Evolutionary conservation across 2,888 invertebrate species (phyloP), one percentile per base, ranked within the genome.

Genomic region (Epistrophe grossulariae): DNA sequence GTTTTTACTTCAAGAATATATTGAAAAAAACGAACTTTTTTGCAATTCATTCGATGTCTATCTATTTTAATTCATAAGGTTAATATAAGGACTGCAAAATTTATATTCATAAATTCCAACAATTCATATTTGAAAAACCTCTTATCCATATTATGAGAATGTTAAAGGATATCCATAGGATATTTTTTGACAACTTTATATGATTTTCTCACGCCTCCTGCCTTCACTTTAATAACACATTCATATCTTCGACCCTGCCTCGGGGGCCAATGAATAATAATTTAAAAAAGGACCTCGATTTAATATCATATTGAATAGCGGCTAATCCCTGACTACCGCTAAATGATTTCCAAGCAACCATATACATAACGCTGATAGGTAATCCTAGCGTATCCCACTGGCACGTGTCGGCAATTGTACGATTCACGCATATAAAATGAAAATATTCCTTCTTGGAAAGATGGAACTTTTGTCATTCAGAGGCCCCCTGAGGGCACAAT

Each of bases 311-410:
- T 78, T 87, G 83, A 88, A 85, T 85, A 78, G 77, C 78, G 80
- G 79, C 88, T 89, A 89, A 89, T 89, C 89, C 89, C 77, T 52
- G 83, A 89, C 89, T 88, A 89, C 89, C 88, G 89, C 88, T 89
- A 89, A 89, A 89, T 88, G 89, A 89, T 89, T 88, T 89, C 88
- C 88, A 88, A 82, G 88, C 84, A 85, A 88, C 89, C 88, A 89
- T 70, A 76, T 48, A n/a, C 13, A 45, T 64, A 68, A 38, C 66
- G 28, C 57, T 52, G 40, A 52, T 43, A 76, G 78, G 88, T 89
- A 88, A 89, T 89, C 89, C 84, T 40, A 71, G 72, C 79, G 77
- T 88, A 89, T 88, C 89, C 88, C 85, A 84, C 70, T 83, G 84
- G 82, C 89, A 89, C 89, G 89, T 89, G 89, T 52, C 89, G 83